Evolutionary conservation across 2,797 vertebrate genomes (phyloP), one percentile per base, ranked within the genome.

Genomic region (Lutjanus argentimaculatus): DNA sequence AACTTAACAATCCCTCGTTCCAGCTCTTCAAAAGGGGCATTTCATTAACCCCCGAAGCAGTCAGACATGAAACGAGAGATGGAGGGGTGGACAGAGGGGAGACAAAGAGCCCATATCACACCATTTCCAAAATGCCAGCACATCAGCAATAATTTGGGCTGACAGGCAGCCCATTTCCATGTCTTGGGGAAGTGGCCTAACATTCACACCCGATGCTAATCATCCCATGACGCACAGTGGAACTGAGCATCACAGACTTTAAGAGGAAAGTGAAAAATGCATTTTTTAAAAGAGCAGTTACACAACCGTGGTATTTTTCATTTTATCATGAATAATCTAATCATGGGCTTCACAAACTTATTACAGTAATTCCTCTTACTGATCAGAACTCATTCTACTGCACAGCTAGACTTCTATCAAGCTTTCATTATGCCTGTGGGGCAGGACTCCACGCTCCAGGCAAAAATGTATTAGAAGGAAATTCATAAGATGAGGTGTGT

Each of bases 11-110:
- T 79, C 84, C 58, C 72, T 82, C 79, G 66, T 82, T 87, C 58
- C 21, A 12, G 57, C 80, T 82, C 86, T 84, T 88, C 88, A 86
- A 70, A 45, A 36, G 70, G 71, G 82, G 73, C 86, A 89, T 90
- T 92, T 94, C 93, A 95, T 94, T 93, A 93, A 93, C 92, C 90
- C 68, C 80, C 0, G 78, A 82, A 66, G 87, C 89, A 83, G 76
- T 56, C 73, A 86, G 77, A 86, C 89, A 78, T 89, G 67, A 91
- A 84, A 91, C 67, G 30, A 85, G 76, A 81, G 88, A 77, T 5
- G 46, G 75, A 85, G 69, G 73, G 65, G 75, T 67, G 75, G 67
- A 79, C 74, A 11, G 65, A 67, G 79, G 64, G 79, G 69, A 66
- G 78, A 57, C 1, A 1, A 19, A 58, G 80, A 63, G 56, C 75